Base-by-base conservation (phyloP, 1,140 invertebrate species). In the Elymnias hypermnestra region DNA sequence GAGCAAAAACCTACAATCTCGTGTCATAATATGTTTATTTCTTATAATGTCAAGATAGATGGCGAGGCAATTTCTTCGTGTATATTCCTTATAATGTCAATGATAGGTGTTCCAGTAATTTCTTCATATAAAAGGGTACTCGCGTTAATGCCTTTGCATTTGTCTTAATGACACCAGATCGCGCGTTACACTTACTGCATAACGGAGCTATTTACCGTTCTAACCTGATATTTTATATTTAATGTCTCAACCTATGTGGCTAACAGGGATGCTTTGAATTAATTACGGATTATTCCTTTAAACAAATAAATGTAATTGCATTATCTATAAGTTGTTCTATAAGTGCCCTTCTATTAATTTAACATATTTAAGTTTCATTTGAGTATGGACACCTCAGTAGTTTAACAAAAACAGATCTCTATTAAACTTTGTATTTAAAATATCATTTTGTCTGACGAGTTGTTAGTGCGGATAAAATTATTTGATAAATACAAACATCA, bases 171-270 rank as follows among this genome's bases (percentile, higher is more conserved):
- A 66, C 69, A 66, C 50, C 51, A 64, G 57, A 63, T 64, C 57
- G 49, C 53, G 65, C 63, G 67, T 68, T 72, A 71, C 58, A 68
- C 63, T 63, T 69, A 51, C 57, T 61, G 53, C 37, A 57, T 72
- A 77, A 77, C 73, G 71, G 71, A 48, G 37, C 57, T 44, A 51
- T 58, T 55, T 77, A 77, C 73, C 73, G 73, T 77, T 72, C 44
- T 44, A 36, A 52, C 56, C 41, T 49, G 55, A 70, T 67, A 76
- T 72, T 73, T 72, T 52, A 53, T 69, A 64, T 67, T 72, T 77
- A 66, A 73, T 69, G 40, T 39, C 50, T 53, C 25, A 37, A 25
- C 43, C 48, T 19, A 44, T 28, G 37, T 26, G 18, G 18, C 22
- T 44, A 50, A 50, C 39, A 36, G 33, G 33, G 38, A 10, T 6